Evolutionary conservation across 2,113 vertebrate species (phyloP).

Genomic region (Entomyzon cyanotis): DNA sequence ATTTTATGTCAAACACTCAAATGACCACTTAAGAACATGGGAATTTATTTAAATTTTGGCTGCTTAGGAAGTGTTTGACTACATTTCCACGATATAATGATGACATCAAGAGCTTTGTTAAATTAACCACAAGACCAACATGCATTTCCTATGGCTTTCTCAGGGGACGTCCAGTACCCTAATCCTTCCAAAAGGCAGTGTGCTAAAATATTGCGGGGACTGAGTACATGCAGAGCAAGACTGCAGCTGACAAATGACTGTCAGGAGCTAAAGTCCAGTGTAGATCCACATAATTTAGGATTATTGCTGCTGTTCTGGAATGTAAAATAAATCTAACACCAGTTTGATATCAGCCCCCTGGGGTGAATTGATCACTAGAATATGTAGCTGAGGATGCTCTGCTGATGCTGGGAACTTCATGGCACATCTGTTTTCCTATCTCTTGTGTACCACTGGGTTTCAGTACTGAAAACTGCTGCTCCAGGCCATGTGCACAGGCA

Average conservation of each 20-base stretch:
- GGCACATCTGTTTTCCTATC: neutral
- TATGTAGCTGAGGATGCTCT: neutral
- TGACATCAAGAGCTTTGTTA: conserved; percentile 31
- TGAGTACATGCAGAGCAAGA: neutral
- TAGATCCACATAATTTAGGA: neutral
- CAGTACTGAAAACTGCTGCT: neutral
- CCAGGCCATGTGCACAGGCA: neutral
- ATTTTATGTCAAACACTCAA: conserved; percentile 23
- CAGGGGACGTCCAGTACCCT: neutral
- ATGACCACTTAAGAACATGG: conserved; percentile 28
- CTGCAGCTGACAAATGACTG: neutral
- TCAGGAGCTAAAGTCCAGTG: neutral
- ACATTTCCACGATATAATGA: conserved; percentile 21
- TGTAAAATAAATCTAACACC: neutral
- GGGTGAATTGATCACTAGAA: neutral
- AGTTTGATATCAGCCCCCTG: neutral
- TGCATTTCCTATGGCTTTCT: conserved; percentile 8
- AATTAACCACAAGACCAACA: conserved; percentile 33
- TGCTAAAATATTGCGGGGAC: neutral
- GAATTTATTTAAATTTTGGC: conserved; percentile 32
- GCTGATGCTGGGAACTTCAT: neutral
- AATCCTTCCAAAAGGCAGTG: neutral
- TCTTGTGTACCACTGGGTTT: neutral
- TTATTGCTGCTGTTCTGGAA: conserved; percentile 9
- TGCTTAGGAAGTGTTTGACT: conserved; percentile 17